Percentiles rank a stretch among this genome's conserved stretches.
These are phyloP conservation scores for Leucophenga maculata DNA, from an alignment of 2,888 invertebrate species.

Conservation along the genomic window DNA sequence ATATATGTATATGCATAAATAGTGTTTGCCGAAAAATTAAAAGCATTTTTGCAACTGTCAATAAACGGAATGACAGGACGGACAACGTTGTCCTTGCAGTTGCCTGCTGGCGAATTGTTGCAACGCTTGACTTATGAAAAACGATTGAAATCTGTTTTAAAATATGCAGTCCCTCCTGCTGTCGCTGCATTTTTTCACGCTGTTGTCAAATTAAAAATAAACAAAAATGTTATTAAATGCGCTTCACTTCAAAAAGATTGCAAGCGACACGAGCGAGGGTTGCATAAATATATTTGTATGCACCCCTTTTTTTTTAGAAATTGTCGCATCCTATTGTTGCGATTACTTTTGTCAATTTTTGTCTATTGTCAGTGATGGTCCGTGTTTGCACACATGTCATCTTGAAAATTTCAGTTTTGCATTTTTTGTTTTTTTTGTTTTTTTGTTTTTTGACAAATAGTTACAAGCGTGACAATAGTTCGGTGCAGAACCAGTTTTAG, in stretches of 20 bases:
- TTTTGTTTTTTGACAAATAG: conserved; percentile 55
- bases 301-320: background rate
- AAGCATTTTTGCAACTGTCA: background rate
- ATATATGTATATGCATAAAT: conserved; percentile 54
- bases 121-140: conserved; percentile 19
- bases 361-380: background rate
- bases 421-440: background rate
- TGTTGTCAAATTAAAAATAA: conserved; percentile 57
- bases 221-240: conserved; percentile 53
- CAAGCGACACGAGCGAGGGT: background rate
- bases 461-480: conserved; percentile 59
- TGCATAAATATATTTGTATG: background rate
- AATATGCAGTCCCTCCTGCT: background rate
- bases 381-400: conserved; percentile 13
- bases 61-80: background rate
- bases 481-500: background rate
- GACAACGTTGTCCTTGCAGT: background rate
- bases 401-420: background rate
- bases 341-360: background rate
- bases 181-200: conserved; percentile 4
- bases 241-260: conserved; percentile 30
- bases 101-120: background rate
- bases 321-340: background rate
- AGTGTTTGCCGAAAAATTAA: background rate
- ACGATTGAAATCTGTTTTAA: conserved; percentile 7